Evolutionary conservation across 35 echinoderm and acorn worm species (phyloP).

Genomic region (Anneissia japonica): DNA sequence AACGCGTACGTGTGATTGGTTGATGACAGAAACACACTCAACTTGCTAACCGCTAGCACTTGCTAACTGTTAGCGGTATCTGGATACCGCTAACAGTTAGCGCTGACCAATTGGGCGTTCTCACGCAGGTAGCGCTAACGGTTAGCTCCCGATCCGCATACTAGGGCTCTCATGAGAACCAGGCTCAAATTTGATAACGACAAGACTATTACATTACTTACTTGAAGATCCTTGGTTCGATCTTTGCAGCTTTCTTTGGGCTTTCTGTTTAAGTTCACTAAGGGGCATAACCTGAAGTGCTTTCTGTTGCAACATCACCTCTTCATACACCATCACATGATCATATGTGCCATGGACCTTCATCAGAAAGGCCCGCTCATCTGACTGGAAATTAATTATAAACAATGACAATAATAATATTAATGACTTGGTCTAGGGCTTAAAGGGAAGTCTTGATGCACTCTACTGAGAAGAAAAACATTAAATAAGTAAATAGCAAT

Average conservation of each 20-base stretch:
- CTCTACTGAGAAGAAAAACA: too few relatives aligned
- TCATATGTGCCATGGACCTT: constrained; percentile 54
- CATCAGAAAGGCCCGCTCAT: constrained; percentile 56
- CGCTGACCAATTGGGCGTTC: neutral
- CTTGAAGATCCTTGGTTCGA: constrained; percentile 2
- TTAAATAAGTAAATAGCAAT: too few relatives aligned
- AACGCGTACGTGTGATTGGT: too few relatives aligned
- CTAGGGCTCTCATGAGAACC: neutral
- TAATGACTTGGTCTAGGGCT: too few relatives aligned
- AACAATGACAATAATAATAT: neutral
- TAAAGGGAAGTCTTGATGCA: too few relatives aligned
- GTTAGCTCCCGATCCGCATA: neutral
- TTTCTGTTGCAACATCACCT: constrained; percentile 72
- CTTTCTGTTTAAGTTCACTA: constrained; percentile 58
- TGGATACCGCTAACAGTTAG: neutral
- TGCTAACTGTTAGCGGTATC: neutral
- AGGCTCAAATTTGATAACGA: too few relatives aligned
- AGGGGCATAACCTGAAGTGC: constrained; percentile 62
- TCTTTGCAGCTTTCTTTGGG: constrained; percentile 35
- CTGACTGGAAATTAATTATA: constrained; percentile 32
- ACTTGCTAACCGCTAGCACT: too few relatives aligned
- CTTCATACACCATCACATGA: constrained; percentile 84
- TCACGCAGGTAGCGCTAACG: too few relatives aligned
- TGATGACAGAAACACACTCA: too few relatives aligned
- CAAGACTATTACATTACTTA: neutral